Evolutionary conservation across 2,888 invertebrate species (phyloP), one percentile per base, ranked within the genome.

Genomic region (Branchinecta sandiegonensis): DNA sequence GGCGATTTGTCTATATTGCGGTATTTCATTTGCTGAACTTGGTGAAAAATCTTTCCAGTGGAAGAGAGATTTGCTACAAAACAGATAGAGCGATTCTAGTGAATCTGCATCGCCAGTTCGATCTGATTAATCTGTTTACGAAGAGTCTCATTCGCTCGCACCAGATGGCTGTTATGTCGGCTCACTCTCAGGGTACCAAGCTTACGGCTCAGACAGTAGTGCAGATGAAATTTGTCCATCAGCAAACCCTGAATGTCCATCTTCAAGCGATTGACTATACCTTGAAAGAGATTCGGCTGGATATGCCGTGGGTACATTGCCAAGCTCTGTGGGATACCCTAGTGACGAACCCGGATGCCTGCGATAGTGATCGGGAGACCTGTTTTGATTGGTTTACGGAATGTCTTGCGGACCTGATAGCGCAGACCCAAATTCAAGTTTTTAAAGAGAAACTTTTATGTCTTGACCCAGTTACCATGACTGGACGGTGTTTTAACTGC

Each of bases 381-480:
- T 79, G 80, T 70, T 80, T 78, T 73, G 77, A 78, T 65, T 80
- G 80, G 80, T 80, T 81, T 73, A 76, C 75, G 67, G 75, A 75
- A 70, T 78, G 80, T 47, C 72, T 78, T 46, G 74, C 75, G 68
- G 80, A 80, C 72, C 72, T 81, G 69, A 79, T 79, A 70, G 73
- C 76, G 66, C 79, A 79, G 47, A 79, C 79, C 1, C 78, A 78
- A 71, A 74, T 74, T 47, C 76, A 78, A 70, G 73, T 81, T 47
- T 80, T 81, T 73, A 76, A 77, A 71, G 78, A 80, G 71, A 78
- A 80, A 71, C 73, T 81, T 8, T 74, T 80, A 46, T 76, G 76
- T 63, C 73, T 79, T 17, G 78, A 80, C 69, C 77, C 80, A 3
- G 71, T 75, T 8, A 76, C 75, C 65, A 74, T 81, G 48, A 77